A percentile compares a stretch with the other conserved stretches of the same genome.
These are phyloP conservation scores for Temnothorax nylanderi DNA, from an alignment of 1,140 invertebrate species.

Conservation along the genomic window DNA sequence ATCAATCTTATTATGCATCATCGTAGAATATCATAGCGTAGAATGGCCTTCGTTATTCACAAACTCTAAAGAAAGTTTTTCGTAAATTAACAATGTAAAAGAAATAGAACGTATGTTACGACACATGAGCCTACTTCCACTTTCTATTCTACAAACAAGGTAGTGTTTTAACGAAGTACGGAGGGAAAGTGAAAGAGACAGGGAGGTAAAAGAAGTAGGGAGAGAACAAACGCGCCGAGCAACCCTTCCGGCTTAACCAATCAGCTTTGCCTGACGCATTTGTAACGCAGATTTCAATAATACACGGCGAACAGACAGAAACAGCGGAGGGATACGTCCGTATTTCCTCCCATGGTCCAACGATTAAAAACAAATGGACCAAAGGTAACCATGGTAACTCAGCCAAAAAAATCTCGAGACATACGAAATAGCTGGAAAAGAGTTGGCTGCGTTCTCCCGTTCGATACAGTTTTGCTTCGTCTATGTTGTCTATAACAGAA, in stretches of 20 bases:
- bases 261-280: slow-evolving; percentile 69
- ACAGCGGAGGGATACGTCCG: slow-evolving; percentile 35
- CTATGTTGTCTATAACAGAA: neutral
- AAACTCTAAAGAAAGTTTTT: neutral
- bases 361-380: slow-evolving; percentile 77
- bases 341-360: slow-evolving; percentile 65
- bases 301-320: slow-evolving; percentile 65
- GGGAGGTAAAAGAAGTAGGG: slow-evolving; percentile 19
- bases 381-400: slow-evolving; percentile 72
- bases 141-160: slow-evolving; percentile 17
- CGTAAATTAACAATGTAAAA: neutral
- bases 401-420: neutral
- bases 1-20: neutral
- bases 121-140: neutral
- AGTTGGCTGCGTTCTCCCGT: neutral
- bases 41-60: neutral
- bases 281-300: slow-evolving; percentile 75
- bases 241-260: slow-evolving; percentile 74
- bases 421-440: neutral
- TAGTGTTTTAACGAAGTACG: slow-evolving; percentile 63
- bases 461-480: neutral
- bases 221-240: slow-evolving; percentile 16
- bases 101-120: neutral
- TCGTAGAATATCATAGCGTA: neutral
- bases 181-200: slow-evolving; percentile 49